Conservation (phyloP, 2,113 vertebrate species). For the Oreotrochilus melanogaster region DNA sequence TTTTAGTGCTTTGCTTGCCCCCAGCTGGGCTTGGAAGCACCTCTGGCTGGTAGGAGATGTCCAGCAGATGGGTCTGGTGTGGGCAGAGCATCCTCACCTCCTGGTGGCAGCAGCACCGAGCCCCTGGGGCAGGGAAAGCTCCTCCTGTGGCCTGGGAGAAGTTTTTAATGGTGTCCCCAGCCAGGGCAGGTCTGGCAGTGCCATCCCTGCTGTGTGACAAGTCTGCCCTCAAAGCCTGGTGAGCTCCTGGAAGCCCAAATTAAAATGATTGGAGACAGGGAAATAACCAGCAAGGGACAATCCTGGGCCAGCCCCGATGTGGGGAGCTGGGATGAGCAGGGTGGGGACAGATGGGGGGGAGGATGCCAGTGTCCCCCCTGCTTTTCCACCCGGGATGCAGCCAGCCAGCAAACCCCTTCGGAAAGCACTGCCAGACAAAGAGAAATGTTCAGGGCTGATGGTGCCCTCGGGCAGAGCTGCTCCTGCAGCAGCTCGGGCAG, state of each 20-base stretch:
- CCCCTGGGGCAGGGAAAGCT: background rate
- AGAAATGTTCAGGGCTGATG: background rate
- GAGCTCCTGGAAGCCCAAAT: background rate
- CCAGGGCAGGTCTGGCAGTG: background rate
- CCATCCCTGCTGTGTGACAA: background rate
- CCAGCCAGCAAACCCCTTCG: background rate
- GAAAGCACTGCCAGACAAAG: background rate
- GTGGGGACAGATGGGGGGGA: background rate
- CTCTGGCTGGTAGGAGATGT: background rate
- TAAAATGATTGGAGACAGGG: background rate
- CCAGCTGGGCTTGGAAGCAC: background rate
- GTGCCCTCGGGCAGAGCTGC: conserved; percentile 27
- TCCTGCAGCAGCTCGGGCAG: conserved; percentile 15
- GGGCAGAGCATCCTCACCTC: background rate
- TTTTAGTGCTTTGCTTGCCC: background rate
- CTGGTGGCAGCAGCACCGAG: accelerated
- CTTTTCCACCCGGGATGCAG: background rate
- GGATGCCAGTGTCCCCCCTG: accelerated
- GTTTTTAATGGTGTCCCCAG: background rate
- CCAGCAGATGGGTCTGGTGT: accelerated
- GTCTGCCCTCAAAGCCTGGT: background rate
- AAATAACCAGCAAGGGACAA: background rate
- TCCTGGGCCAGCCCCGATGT: too few species aligned
- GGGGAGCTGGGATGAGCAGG: background rate
- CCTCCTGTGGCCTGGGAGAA: accelerated